phyloP scores from a whole-genome alignment of 2,888 invertebrate genomes.

The Uloborus plumipes region DNA sequence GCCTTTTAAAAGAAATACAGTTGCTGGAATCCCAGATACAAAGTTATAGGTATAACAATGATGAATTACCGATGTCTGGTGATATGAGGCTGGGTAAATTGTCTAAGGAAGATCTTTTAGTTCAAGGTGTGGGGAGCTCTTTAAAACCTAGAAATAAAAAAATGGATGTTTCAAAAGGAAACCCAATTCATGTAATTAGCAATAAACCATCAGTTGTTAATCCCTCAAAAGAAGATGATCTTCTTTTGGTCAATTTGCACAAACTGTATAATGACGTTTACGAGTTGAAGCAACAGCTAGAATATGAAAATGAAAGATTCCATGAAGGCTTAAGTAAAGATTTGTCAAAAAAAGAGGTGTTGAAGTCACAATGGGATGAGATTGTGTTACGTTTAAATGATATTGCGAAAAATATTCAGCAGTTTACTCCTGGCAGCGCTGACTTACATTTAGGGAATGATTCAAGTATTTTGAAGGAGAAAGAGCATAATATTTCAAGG shows the following conservation, averaged over 20 bases:
- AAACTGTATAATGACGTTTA: constrained; percentile 38
- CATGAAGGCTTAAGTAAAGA: constrained; percentile 14
- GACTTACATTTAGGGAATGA: background rate
- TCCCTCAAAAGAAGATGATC: constrained; percentile 9
- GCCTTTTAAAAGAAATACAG: constrained; percentile 52
- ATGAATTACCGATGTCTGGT: background rate
- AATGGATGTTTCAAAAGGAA: too few species aligned
- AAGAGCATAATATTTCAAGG: constrained; percentile 20
- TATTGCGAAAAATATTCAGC: constrained; percentile 32
- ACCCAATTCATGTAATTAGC: too few species aligned
- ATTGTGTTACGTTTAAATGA: constrained; percentile 34
- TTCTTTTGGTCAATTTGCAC: constrained; percentile 19
- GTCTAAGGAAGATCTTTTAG: too few species aligned
- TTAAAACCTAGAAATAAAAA: too few species aligned
- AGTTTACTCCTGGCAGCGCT: constrained; percentile 1
- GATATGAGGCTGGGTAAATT: background rate
- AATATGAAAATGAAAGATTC: constrained; percentile 50
- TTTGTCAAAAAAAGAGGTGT: constrained; percentile 12
- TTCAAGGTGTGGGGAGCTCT: too few species aligned
- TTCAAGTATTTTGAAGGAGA: constrained; percentile 6
- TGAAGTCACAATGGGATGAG: constrained; percentile 33
- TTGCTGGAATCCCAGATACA: constrained; percentile 36
- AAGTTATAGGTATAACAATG: background rate
- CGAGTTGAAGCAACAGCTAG: constrained; percentile 40
- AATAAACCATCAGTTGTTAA: too few species aligned